Evolutionary conservation across 1,140 invertebrate species (phyloP).

Genomic region (Rhizoglyphus robini): DNA sequence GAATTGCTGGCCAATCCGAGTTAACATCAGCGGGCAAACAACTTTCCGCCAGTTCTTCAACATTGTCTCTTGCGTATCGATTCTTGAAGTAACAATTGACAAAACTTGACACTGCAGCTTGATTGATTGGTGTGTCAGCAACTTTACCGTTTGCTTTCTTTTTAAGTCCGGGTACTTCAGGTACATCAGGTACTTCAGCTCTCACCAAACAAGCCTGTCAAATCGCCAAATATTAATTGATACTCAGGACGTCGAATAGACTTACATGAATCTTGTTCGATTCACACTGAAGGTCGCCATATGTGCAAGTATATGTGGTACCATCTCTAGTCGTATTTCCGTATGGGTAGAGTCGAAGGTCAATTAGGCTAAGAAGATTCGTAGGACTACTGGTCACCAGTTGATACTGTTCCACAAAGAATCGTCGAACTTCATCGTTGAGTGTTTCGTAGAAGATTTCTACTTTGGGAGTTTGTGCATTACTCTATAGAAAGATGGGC

Average conservation of each 20-base stretch:
- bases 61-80: background rate
- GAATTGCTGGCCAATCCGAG: constrained; percentile 11
- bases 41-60: background rate
- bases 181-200: background rate
- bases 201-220: background rate
- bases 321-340: background rate
- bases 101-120: background rate
- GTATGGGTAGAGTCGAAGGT: constrained; percentile 17
- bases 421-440: background rate
- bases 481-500: no score
- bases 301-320: background rate
- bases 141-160: no score
- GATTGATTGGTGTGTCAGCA: background rate
- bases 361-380: background rate
- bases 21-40: background rate
- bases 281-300: constrained; percentile 12
- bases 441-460: constrained; percentile 17
- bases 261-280: constrained; percentile 17
- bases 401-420: constrained; percentile 19
- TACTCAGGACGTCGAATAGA: no score
- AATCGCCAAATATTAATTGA: no score
- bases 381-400: background rate
- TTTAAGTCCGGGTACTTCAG: no score
- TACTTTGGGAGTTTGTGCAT: no score
- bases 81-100: constrained; percentile 14